Evolutionary conservation across 2,888 invertebrate genomes (phyloP), one percentile per base, ranked within the genome.

Genomic region (Philereme transversata): DNA sequence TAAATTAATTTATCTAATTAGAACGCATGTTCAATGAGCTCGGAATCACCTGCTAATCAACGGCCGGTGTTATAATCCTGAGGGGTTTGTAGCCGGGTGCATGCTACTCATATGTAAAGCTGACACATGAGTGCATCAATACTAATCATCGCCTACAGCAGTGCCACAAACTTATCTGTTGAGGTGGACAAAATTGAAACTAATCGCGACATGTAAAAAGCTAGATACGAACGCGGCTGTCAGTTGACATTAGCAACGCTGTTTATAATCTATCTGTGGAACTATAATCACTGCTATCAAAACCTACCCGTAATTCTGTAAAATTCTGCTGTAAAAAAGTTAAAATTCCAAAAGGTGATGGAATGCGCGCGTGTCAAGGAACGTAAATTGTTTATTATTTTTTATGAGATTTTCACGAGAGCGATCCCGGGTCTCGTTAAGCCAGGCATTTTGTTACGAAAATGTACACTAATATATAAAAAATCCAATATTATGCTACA

Each of bases 341-440:
- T 41, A n/a, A 10, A 43, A 49, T 0, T 8, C 40, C 74, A 69
- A 73, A 81, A 83, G 78, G 77, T 78, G 84, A 81, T 71, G 75
- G 76, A 79, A 73, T 62, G 76, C 75, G 87, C 82, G 86, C 91
- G 91, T 90, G 91, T 88, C 88, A 75, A 68, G 58, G 91, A 90
- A 91, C 84, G 82, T 88, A 90, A 90, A 90, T 90, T 90, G 90
- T 89, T 87, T 89, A 90, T 90, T 91, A 90, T 90, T 89, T 90
- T 90, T 91, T 90, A 90, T 85, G 88, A 79, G 78, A 79, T 85
- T 87, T 87, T 86, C 86, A 86, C 80, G 82, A 80, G 79, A 80
- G 78, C 74, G 80, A 82, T 77, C 77, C 74, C 75, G 71, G 69
- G 73, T 68, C 78, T 81, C 84, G 82, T 84, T 87, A 84, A 74